Base-by-base conservation (phyloP, 2,888 invertebrate species). In the Hypomecis punctinalis region DNA sequence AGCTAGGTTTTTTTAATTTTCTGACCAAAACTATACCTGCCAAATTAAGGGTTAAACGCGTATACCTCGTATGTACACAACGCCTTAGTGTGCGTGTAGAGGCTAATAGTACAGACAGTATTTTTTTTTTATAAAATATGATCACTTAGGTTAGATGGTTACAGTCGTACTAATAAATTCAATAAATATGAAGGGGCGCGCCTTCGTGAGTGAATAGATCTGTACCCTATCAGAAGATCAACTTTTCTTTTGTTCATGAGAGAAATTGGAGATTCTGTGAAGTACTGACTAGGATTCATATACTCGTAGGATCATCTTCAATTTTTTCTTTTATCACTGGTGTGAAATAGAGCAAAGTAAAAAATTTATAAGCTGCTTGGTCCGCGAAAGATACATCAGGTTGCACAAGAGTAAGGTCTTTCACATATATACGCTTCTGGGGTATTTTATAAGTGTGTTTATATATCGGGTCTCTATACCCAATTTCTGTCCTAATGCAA, bases 401-500 rank as follows among this genome's bases (percentile, higher is more conserved):
- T n/a, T 47, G 45, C 6, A 36, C 48, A 53, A 39, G 13, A 37
- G 66, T 11, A 0, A 72, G 52, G 6, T 62, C 36, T 33, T 69
- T 42, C 0, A 56, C 61, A 0, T 69, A 0, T 69, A 68, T 39
- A 61, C n/a, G 0, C 23, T 60, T 62, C 56, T 61, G 10, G 70
- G 48, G 56, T 57, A 67, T 11, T 63, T 57, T 42, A 68, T 57
- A 5, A 71, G 47, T 43, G 59, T 43, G 35, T 64, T 23, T 5
- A 67, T 54, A 59, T 79, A 68, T 13, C 65, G 61, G 0, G 78
- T 76, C 8, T 75, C 61, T 37, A 72, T 57, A 5, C 79, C 81
- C 6, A 80, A 58, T 40, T 68, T 65, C 51, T 73, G 70, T 0
- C 77, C 79, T 5, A 79, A 68, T 9, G 70, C 59, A 13, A 80